Evolutionary conservation across 2,113 vertebrate species (phyloP).

Genomic region (Entomyzon cyanotis): DNA sequence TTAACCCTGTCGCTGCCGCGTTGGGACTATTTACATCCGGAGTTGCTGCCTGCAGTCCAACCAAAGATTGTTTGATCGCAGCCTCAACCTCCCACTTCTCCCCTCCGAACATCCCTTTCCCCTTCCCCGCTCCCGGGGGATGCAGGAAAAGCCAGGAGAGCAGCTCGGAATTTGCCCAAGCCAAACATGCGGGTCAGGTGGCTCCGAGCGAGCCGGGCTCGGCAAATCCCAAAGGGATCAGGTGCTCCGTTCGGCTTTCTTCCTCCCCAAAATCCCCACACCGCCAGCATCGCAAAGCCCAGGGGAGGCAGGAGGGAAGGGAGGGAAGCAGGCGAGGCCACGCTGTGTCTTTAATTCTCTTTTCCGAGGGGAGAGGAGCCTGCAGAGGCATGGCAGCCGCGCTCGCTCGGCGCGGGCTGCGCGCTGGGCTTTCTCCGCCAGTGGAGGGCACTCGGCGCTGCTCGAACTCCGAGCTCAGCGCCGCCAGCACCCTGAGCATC

Average conservation of each 20-base stretch:
- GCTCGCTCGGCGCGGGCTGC: slow-evolving; percentile 75
- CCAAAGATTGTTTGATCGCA: fast-evolving
- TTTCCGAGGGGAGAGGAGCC: slow-evolving; percentile 66
- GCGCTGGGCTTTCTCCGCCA: slow-evolving; percentile 82
- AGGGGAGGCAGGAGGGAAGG: background rate
- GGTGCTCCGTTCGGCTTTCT: background rate
- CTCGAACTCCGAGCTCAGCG: slow-evolving; percentile 77
- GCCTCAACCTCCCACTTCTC: background rate
- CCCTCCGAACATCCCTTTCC: background rate
- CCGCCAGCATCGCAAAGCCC: background rate
- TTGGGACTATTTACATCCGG: background rate
- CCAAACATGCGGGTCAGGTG: background rate
- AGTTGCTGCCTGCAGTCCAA: background rate
- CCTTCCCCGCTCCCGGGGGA: background rate
- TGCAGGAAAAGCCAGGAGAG: background rate
- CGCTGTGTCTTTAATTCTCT: slow-evolving; percentile 81
- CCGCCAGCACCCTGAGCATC: slow-evolving; percentile 76
- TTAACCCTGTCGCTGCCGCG: background rate
- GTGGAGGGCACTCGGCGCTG: slow-evolving; percentile 84
- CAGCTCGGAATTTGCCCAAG: background rate
- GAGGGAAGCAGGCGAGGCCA: background rate
- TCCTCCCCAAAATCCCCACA: background rate
- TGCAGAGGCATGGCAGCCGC: slow-evolving; percentile 80
- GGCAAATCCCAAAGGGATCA: background rate
- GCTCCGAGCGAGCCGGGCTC: background rate